These are phyloP conservation scores for Corythaixoides concolor DNA, from an alignment of 2,113 vertebrate species.

Conservation along the genomic window DNA sequence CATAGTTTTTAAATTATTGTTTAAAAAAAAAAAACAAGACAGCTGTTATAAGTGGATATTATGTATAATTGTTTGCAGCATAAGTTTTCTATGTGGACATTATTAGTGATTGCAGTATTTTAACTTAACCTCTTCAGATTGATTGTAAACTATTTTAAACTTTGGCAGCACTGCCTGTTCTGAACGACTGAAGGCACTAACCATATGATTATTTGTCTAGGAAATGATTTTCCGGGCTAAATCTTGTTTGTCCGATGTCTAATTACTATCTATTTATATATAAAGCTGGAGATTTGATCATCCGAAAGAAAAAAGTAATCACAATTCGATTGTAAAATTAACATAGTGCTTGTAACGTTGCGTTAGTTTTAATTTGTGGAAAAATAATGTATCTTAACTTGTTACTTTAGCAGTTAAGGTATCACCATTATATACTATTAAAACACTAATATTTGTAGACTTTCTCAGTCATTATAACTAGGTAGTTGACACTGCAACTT, in stretches of 20 bases:
- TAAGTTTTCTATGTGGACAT: constrained; percentile 82
- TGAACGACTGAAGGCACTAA: constrained; percentile 76
- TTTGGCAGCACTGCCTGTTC: constrained; percentile 75
- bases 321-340: constrained; percentile 72
- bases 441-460: constrained; percentile 78
- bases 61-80: constrained; percentile 83
- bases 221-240: constrained; percentile 72
- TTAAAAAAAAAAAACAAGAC: constrained; percentile 74
- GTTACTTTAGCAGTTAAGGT: constrained; percentile 76
- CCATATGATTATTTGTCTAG: constrained; percentile 72
- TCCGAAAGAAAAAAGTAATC: constrained; percentile 60
- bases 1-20: constrained; percentile 86
- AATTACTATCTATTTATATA: constrained; percentile 77
- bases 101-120: constrained; percentile 86
- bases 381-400: constrained; percentile 75
- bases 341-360: constrained; percentile 76
- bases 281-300: constrained; percentile 74
- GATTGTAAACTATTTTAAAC: constrained; percentile 83
- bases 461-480: constrained; percentile 78
- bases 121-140: constrained; percentile 82
- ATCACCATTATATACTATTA: constrained; percentile 77
- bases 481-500: constrained; percentile 81
- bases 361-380: constrained; percentile 77
- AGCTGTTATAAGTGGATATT: constrained; percentile 82
- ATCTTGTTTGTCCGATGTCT: constrained; percentile 75